Conservation (phyloP, 2,797 vertebrate genomes). For the Sebastes jordani region DNA sequence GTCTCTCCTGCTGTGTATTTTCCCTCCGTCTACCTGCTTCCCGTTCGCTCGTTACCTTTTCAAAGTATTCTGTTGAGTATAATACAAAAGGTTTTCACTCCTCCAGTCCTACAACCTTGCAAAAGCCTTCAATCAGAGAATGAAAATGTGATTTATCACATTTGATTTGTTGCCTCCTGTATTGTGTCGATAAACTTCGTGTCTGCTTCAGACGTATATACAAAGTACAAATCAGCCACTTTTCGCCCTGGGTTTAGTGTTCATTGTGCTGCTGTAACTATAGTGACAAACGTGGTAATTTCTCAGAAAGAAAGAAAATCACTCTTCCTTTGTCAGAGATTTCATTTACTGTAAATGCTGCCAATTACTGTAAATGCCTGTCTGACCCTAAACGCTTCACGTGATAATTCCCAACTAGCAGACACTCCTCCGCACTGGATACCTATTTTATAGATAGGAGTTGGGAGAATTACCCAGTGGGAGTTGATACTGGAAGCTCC, state of each 20-base stretch:
- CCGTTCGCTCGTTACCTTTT: neutral
- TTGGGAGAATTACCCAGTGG: neutral
- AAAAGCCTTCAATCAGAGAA: neutral
- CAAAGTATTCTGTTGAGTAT: neutral
- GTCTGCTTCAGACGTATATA: neutral
- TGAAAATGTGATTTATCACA: neutral
- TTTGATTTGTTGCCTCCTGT: conserved; percentile 4
- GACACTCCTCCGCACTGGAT: neutral
- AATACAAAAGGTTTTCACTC: neutral
- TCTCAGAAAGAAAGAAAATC: conserved; percentile 46
- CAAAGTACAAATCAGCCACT: conserved; percentile 24
- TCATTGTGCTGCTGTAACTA: conserved; percentile 59
- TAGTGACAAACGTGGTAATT: conserved; percentile 64
- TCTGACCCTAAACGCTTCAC: conserved; percentile 40
- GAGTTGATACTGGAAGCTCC: neutral
- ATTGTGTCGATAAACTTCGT: conserved; percentile 33
- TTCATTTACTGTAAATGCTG: conserved; percentile 55
- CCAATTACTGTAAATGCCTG: conserved; percentile 59
- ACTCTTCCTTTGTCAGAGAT: conserved; percentile 44
- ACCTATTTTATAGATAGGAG: neutral
- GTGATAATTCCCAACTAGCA: conserved; percentile 12
- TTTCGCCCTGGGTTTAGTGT: neutral
- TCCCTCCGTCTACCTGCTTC: neutral
- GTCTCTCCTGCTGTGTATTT: neutral
- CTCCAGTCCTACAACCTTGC: neutral